phyloP scores from a whole-genome alignment of 2,113 vertebrate genomes.

The Lanius ludovicianus region DNA sequence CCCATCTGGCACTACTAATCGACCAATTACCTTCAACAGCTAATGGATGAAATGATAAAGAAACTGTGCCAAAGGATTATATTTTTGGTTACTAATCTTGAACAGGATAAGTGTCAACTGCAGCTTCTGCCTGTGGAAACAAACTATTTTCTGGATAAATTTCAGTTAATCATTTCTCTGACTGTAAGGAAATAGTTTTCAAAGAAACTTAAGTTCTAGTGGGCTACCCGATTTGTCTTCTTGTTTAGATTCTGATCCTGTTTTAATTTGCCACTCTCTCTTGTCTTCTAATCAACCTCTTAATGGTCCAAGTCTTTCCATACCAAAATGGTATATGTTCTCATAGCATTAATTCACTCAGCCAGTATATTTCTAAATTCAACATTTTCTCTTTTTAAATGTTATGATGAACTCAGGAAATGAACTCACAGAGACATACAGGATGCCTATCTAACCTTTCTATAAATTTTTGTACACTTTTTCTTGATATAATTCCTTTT shows the following conservation, averaged over 20 bases:
- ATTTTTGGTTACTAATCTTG: background rate
- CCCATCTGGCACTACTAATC: slow-evolving; percentile 12
- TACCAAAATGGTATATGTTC: background rate
- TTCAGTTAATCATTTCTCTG: background rate
- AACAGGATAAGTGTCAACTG: background rate
- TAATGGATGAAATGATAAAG: background rate
- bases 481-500: background rate
- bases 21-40: background rate
- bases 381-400: background rate
- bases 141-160: background rate
- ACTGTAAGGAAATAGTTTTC: background rate
- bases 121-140: background rate
- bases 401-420: background rate
- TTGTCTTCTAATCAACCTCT: background rate
- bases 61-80: background rate
- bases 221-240: background rate
- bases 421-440: background rate
- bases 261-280: background rate
- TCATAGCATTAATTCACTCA: background rate
- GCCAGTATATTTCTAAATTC: background rate
- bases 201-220: background rate
- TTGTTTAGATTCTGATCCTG: background rate
- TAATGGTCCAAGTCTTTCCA: background rate
- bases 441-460: background rate
- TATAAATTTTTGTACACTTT: background rate